Evolutionary conservation across 2,888 invertebrate species (phyloP).

Genomic region (Thera britannica): DNA sequence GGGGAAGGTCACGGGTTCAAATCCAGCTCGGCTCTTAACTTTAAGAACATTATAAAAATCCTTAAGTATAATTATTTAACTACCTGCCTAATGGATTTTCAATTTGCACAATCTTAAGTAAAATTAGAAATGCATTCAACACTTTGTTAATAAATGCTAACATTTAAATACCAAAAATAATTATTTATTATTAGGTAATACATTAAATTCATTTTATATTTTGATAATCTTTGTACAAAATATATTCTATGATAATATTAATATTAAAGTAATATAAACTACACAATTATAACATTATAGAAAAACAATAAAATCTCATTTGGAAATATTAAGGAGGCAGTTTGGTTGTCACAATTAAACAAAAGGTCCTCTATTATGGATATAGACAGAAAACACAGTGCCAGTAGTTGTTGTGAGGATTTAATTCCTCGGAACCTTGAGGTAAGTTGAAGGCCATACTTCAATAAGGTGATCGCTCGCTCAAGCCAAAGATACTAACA

Average conservation of each 20-base stretch:
- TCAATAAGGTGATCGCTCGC: background rate
- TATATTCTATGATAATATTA: slow-evolving; percentile 39
- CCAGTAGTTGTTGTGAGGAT: background rate
- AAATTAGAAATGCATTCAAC: slow-evolving; percentile 21
- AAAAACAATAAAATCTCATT: slow-evolving; percentile 55
- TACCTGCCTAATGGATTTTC: background rate
- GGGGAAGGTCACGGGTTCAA: no score
- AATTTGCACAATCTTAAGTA: background rate
- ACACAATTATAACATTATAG: slow-evolving; percentile 39
- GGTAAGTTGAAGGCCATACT: background rate
- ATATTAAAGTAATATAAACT: slow-evolving; percentile 40
- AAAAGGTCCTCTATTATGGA: background rate
- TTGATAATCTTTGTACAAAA: slow-evolving; percentile 36
- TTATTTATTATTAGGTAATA: slow-evolving; percentile 10
- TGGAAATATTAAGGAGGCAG: slow-evolving; percentile 53
- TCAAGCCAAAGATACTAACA: background rate
- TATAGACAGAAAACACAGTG: background rate
- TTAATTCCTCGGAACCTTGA: background rate
- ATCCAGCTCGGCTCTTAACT: no score
- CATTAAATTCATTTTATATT: slow-evolving; percentile 19
- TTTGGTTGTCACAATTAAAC: slow-evolving; percentile 44
- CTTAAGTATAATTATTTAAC: background rate
- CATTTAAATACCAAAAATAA: slow-evolving; percentile 4
- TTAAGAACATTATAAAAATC: no score
- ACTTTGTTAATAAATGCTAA: slow-evolving; percentile 14